Conservation (phyloP, 1,140 invertebrate species). For the Apis mellifera region DNA sequence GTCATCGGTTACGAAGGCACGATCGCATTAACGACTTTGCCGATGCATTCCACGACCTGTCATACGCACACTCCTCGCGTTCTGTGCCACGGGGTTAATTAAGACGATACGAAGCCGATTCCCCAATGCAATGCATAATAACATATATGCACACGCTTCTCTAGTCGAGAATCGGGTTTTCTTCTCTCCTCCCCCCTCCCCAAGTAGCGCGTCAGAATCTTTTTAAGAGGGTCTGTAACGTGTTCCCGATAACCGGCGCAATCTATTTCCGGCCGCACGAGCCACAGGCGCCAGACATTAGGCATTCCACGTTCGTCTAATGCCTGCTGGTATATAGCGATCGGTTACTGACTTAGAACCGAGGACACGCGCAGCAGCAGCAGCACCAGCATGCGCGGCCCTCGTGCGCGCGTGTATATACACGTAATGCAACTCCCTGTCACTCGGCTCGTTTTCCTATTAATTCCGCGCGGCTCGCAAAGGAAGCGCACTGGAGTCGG, state of each 20-base stretch:
- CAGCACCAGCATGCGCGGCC: no score
- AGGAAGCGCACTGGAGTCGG: conserved; percentile 70
- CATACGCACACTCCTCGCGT: no score
- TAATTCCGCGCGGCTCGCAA: conserved; percentile 68
- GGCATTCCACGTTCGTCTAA: conserved; percentile 51
- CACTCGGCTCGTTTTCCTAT: conserved; percentile 70
- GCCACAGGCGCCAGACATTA: conserved; percentile 59
- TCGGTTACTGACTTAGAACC: conserved; percentile 53
- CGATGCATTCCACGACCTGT: no score
- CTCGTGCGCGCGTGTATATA: conserved; percentile 13
- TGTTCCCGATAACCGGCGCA: conserved; percentile 49
- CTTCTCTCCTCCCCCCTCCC: no score
- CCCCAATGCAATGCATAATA: no score
- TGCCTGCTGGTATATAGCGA: conserved; percentile 16
- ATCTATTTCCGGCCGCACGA: conserved; percentile 56
- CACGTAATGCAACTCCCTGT: conserved; percentile 51
- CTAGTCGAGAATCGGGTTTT: neutral
- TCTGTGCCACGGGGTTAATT: no score
- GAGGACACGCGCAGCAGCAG: conserved; percentile 14
- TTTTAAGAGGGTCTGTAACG: conserved; percentile 30
- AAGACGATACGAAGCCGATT: no score
- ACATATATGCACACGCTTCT: no score
- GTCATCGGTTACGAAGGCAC: no score
- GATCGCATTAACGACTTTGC: neutral
- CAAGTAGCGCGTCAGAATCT: conserved; percentile 15